Percentiles rank a stretch among this genome's conserved stretches.
phyloP scores from a whole-genome alignment of 2,888 invertebrate genomes.

The Parapristionchus giblindavisi region DNA sequence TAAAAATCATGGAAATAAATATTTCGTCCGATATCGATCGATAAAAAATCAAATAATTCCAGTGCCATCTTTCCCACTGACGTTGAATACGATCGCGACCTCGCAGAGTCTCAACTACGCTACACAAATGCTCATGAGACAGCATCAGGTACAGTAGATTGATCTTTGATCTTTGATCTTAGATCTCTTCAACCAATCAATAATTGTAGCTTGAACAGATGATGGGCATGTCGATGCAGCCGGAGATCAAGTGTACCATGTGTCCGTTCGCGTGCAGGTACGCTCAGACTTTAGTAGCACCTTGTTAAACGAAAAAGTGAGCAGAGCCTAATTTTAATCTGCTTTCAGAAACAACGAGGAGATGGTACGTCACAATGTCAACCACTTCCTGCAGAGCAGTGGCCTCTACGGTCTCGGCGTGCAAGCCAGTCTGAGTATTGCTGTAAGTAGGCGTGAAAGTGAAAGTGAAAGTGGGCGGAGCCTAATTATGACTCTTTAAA shows the following conservation, averaged over 20 bases:
- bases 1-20: not conserved
- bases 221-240: conserved; percentile 18
- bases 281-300: not conserved
- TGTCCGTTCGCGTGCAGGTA: conserved; percentile 49
- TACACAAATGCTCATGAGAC: conserved; percentile 51
- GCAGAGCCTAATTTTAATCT: conserved; percentile 32
- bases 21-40: not conserved
- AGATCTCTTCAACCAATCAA: conserved; percentile 36
- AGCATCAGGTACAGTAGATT: conserved; percentile 42
- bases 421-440: not conserved
- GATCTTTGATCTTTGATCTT: not conserved
- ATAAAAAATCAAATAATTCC: not conserved
- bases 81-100: conserved; percentile 46
- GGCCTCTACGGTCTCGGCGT: conserved; percentile 17
- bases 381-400: conserved; percentile 47
- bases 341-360: conserved; percentile 50
- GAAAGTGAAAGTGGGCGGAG: not conserved
- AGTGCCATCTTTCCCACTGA: conserved; percentile 40
- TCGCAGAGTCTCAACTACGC: conserved; percentile 50
- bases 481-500: not conserved
- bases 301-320: not conserved
- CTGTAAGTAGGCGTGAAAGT: conserved; percentile 12
- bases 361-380: conserved; percentile 59
- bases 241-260: conserved; percentile 47
- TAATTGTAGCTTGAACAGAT: conserved; percentile 32